phyloP scores from a whole-genome alignment of 2,797 vertebrate species.

The Coracias cyanogaster region DNA sequence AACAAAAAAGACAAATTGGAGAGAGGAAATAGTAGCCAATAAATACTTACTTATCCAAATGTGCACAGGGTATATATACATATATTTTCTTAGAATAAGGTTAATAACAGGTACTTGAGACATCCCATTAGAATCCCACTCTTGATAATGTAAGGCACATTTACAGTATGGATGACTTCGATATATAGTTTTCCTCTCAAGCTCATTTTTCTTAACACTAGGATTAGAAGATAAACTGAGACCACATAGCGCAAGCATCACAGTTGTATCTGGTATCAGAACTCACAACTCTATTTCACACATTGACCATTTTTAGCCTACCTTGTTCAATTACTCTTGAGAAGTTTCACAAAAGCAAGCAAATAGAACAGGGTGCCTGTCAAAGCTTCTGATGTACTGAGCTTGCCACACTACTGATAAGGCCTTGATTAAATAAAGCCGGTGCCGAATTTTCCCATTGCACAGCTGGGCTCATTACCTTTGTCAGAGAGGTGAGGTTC shows the following conservation, averaged over 20 bases:
- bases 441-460: neutral
- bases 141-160: neutral
- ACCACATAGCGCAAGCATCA: neutral
- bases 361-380: neutral
- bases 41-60: neutral
- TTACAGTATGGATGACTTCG: neutral
- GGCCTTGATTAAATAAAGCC: neutral
- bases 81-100: neutral
- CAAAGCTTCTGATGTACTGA: fast-evolving
- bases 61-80: too few relatives aligned
- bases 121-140: neutral
- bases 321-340: neutral
- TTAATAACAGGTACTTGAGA: neutral
- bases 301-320: neutral
- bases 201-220: neutral
- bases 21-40: neutral
- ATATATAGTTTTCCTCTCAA: neutral
- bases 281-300: conserved; percentile 27
- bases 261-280: neutral
- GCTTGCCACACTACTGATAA: neutral
- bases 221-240: neutral
- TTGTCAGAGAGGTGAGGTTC: fast-evolving
- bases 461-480: fast-evolving
- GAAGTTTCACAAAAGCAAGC: conserved; percentile 19
- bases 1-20: neutral